phyloP scores from a whole-genome alignment of 92 coral and sea anemone species.

The Palythoa heliodiscus region DNA sequence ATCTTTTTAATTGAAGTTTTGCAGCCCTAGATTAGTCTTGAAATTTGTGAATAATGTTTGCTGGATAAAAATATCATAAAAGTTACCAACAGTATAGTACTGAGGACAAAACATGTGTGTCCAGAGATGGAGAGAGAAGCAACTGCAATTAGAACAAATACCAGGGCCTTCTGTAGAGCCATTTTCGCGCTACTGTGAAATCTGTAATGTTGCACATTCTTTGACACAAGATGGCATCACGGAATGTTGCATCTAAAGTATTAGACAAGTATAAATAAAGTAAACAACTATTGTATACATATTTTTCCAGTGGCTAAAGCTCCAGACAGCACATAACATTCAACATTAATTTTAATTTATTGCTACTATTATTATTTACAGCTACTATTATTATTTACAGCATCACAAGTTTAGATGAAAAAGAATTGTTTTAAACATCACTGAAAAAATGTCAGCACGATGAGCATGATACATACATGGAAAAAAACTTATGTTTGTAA shows the following conservation, averaged over 20 bases:
- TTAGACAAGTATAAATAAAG: too few species aligned
- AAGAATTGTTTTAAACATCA: not conserved
- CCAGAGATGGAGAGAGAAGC: constrained; percentile 9
- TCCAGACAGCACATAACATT: not conserved
- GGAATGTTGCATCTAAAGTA: not conserved
- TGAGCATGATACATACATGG: not conserved
- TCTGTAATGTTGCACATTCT: constrained; percentile 19
- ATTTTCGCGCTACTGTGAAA: not conserved
- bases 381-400: not conserved
- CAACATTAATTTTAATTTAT: too few species aligned
- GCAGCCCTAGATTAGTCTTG: not conserved
- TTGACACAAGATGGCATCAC: not conserved
- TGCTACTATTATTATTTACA: too few species aligned
- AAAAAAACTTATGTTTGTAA: not conserved
- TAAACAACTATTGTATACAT: not conserved
- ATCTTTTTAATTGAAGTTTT: too few species aligned
- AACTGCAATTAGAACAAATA: not conserved
- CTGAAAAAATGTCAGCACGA: not conserved
- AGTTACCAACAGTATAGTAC: constrained; percentile 11
- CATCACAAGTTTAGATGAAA: not conserved
- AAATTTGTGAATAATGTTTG: not conserved
- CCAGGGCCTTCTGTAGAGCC: not conserved
- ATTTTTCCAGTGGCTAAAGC: not conserved
- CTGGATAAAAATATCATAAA: constrained; percentile 25
- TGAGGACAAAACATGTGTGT: constrained; percentile 7